A percentile compares a stretch with the other conserved stretches of the same genome.
Evolutionary conservation across 2,888 invertebrate species (phyloP).

Genomic region (Trachelus iudaicus): DNA sequence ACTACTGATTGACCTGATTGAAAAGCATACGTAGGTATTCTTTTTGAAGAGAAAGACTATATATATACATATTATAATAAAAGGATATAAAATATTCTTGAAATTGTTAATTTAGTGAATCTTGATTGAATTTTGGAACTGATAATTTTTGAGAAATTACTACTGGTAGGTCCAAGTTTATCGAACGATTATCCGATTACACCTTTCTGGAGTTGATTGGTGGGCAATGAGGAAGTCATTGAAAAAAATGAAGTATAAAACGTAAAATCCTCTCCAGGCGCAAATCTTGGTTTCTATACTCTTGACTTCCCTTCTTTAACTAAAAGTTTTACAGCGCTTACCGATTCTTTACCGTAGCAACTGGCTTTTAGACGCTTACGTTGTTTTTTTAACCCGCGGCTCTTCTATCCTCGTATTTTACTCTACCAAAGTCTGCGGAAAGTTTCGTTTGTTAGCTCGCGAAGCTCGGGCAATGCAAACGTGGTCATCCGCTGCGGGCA

Average conservation of each 20-base stretch:
- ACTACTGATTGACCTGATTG: background rate
- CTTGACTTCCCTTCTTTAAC: background rate
- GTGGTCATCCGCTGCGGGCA: constrained; percentile 28
- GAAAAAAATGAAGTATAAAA: background rate
- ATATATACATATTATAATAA: too few species aligned
- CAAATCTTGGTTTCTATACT: background rate
- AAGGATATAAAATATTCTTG: background rate
- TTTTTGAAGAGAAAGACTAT: too few species aligned
- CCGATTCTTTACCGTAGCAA: background rate
- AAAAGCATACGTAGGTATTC: background rate
- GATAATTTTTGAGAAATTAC: background rate
- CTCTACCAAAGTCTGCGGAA: constrained; percentile 7
- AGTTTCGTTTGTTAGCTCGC: constrained; percentile 20
- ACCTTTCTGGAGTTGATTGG: constrained; percentile 23
- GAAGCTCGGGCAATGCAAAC: constrained; percentile 20
- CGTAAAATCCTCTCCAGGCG: background rate
- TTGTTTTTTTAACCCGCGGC: background rate
- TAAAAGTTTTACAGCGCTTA: background rate
- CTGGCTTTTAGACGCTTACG: background rate
- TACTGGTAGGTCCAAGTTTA: background rate
- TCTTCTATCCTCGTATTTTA: background rate
- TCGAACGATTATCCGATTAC: constrained; percentile 40
- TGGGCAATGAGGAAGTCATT: background rate
- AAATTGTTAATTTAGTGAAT: background rate
- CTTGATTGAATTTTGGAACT: background rate